Conservation (phyloP, 2,113 vertebrate species). For the Spermophilus dauricus region DNA sequence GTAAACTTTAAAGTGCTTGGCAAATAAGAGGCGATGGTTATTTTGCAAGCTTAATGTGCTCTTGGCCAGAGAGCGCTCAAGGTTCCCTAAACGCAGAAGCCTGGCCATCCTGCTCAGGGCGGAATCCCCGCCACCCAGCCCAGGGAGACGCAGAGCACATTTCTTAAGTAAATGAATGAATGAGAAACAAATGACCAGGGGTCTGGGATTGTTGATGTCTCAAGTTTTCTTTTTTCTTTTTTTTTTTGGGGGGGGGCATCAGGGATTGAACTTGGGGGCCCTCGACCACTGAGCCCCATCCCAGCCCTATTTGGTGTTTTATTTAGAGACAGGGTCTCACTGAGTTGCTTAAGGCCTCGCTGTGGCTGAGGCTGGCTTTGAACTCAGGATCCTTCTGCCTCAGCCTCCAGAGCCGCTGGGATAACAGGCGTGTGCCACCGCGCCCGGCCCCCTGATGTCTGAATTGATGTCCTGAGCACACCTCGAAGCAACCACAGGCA, state of each 20-base stretch:
- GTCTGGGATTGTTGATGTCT: neutral
- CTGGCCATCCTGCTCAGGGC: neutral
- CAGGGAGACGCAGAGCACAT: accelerated
- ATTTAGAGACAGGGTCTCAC: too few species aligned
- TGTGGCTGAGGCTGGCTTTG: too few species aligned
- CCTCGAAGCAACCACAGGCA: neutral
- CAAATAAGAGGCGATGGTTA: neutral
- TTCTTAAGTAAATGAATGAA: neutral
- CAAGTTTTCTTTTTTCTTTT: neutral
- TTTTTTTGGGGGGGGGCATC: too few species aligned
- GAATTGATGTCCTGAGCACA: neutral
- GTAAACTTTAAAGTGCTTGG: conserved; percentile 15
- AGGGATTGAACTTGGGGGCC: too few species aligned
- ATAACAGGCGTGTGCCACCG: too few species aligned
- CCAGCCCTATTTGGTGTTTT: too few species aligned
- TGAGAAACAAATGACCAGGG: neutral
- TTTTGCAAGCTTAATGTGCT: conserved; percentile 16
- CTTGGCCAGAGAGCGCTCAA: neutral
- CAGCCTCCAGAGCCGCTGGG: too few species aligned
- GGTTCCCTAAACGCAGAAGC: neutral
- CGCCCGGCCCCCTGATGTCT: neutral
- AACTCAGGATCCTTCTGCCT: too few species aligned
- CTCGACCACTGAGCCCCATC: too few species aligned
- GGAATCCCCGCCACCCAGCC: neutral
- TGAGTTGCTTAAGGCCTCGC: too few species aligned